These are phyloP conservation scores for silkworm (Bombyx mori) DNA, from an alignment of 1,140 invertebrate genomes.

Conservation along the genomic window ASM3026992v2 NC_085112.1:965001-965500, in stretches of 20 bases:
- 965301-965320: slow-evolving; percentile 33
- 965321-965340: slow-evolving; percentile 43
- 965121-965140: slow-evolving; percentile 11
- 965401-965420: slow-evolving; percentile 69
- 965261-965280: slow-evolving; percentile 51
- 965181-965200: slow-evolving; percentile 44
- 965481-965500: no score
- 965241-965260: slow-evolving; percentile 14
- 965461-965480: no score
- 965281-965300: slow-evolving; percentile 56
- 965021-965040: slow-evolving; percentile 34
- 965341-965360: slow-evolving; percentile 42
- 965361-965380: slow-evolving; percentile 70
- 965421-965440: slow-evolving; percentile 5
- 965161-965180: slow-evolving; percentile 36
- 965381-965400: slow-evolving; percentile 73
- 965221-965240: slow-evolving; percentile 22
- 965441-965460: no score
- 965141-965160: slow-evolving; percentile 17
- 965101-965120: slow-evolving; percentile 41
- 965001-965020: slow-evolving; percentile 16
- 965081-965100: slow-evolving; percentile 36
- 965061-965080: slow-evolving; percentile 34
- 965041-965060: slow-evolving; percentile 40
- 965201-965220: slow-evolving; percentile 38